These are phyloP conservation scores for Anolis apletophallus DNA, from an alignment of 2,797 vertebrate genomes.

Conservation along the genomic window DNA sequence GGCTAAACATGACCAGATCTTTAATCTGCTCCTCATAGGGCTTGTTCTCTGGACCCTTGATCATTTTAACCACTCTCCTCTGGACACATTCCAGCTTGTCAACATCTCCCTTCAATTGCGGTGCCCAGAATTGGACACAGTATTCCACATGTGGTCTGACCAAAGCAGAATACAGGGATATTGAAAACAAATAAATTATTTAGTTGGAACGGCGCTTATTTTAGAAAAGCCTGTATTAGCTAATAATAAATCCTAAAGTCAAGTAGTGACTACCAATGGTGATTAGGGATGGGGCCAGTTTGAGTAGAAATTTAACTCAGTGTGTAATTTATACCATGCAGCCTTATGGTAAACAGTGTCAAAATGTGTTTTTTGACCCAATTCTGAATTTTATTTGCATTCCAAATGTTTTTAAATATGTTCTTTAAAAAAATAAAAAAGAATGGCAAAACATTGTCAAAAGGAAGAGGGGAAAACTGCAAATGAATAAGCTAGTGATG, in stretches of 20 bases:
- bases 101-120: too few species aligned
- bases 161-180: too few species aligned
- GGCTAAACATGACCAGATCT: too few species aligned
- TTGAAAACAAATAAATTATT: not conserved
- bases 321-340: not conserved
- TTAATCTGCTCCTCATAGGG: too few species aligned
- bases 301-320: slow-evolving; percentile 41
- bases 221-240: not conserved
- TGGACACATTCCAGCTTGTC: too few species aligned
- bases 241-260: not conserved
- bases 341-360: slow-evolving; percentile 19
- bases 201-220: not conserved
- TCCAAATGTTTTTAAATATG: slow-evolving; percentile 6
- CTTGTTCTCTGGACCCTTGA: too few species aligned
- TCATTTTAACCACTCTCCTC: too few species aligned
- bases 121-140: too few species aligned
- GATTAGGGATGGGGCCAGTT: not conserved
- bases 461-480: slow-evolving; percentile 29
- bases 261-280: slow-evolving; percentile 8
- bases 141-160: too few species aligned
- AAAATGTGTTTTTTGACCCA: slow-evolving; percentile 36
- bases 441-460: not conserved
- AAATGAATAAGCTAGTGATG: not conserved
- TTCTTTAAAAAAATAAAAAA: not conserved
- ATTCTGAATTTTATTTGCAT: slow-evolving; percentile 1